A percentile compares a stretch with the other conserved stretches of the same genome.
These are phyloP conservation scores for Epinotia bilunana DNA, from an alignment of 2,888 invertebrate species.

Conservation along the genomic window DNA sequence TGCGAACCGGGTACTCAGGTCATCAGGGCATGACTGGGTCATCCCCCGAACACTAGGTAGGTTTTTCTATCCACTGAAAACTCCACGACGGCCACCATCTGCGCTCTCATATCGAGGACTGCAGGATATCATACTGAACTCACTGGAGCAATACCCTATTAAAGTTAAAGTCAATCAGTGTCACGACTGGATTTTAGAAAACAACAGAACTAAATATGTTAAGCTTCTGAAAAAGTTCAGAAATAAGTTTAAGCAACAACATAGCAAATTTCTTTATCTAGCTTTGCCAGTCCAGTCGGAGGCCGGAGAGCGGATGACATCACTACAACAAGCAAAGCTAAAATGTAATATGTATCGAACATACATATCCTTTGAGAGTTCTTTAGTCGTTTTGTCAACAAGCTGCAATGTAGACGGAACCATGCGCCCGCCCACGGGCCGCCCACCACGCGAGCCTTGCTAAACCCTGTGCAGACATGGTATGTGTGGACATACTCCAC, in stretches of 20 bases:
- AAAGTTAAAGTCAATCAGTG: not conserved
- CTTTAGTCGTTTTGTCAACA: slow-evolving; percentile 12
- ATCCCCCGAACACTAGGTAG: too few relatives aligned
- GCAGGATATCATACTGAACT: too few relatives aligned
- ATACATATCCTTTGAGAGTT: not conserved
- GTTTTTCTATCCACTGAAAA: too few relatives aligned
- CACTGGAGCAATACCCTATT: not conserved
- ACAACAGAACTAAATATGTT: too few relatives aligned
- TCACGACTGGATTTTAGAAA: not conserved
- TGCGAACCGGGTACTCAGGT: too few relatives aligned
- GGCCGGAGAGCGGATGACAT: slow-evolving; percentile 71
- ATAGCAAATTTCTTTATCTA: slow-evolving; percentile 22
- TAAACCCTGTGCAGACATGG: slow-evolving; percentile 60
- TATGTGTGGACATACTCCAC: too few relatives aligned
- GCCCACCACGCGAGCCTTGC: slow-evolving; percentile 75
- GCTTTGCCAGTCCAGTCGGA: slow-evolving; percentile 26
- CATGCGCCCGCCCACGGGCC: slow-evolving; percentile 70
- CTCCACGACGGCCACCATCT: too few relatives aligned
- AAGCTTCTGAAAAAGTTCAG: not conserved
- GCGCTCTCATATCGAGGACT: too few relatives aligned
- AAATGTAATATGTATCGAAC: slow-evolving; percentile 4
- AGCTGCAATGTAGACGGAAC: slow-evolving; percentile 66
- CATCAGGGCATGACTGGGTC: too few relatives aligned
- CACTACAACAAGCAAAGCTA: slow-evolving; percentile 51
- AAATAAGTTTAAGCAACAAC: not conserved